Evolutionary conservation across 2,888 invertebrate species (phyloP).

Genomic region (Ischnura elegans): DNA sequence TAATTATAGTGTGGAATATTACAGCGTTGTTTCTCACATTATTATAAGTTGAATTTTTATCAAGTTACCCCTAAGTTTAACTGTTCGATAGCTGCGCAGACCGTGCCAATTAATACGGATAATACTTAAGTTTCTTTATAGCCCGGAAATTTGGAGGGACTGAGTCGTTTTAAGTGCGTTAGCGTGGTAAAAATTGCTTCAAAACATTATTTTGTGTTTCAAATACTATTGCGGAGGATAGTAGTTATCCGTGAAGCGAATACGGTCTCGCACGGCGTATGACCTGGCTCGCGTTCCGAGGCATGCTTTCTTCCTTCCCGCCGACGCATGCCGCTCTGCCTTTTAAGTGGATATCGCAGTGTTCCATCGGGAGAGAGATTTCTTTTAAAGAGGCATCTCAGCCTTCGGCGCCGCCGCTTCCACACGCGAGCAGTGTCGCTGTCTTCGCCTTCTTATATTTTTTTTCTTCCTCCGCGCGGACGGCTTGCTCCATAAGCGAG

Average conservation of each 20-base stretch:
- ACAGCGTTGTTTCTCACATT: too few relatives aligned
- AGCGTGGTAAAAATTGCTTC: too few relatives aligned
- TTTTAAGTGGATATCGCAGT: slow-evolving; percentile 26
- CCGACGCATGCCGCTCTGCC: background rate
- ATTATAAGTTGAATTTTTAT: too few relatives aligned
- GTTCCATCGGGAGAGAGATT: background rate
- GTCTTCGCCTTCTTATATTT: background rate
- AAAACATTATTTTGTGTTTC: too few relatives aligned
- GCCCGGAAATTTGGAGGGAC: too few relatives aligned
- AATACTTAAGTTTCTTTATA: too few relatives aligned
- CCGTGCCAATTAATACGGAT: too few relatives aligned
- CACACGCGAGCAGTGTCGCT: slow-evolving; percentile 24
- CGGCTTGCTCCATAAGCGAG: background rate
- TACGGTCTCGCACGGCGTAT: background rate
- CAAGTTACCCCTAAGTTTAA: too few relatives aligned
- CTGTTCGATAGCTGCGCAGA: too few relatives aligned
- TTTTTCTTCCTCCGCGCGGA: background rate
- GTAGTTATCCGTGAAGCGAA: background rate
- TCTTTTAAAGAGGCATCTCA: background rate
- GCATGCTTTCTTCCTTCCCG: background rate
- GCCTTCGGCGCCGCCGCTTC: background rate
- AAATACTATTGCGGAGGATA: too few relatives aligned
- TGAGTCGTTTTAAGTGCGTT: too few relatives aligned
- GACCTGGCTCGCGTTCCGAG: background rate
- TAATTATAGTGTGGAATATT: too few relatives aligned